A percentile compares a stretch with the other conserved stretches of the same genome.
Evolutionary conservation across 2,888 invertebrate species (phyloP).

Genomic region (Tanaodytes sp.): DNA sequence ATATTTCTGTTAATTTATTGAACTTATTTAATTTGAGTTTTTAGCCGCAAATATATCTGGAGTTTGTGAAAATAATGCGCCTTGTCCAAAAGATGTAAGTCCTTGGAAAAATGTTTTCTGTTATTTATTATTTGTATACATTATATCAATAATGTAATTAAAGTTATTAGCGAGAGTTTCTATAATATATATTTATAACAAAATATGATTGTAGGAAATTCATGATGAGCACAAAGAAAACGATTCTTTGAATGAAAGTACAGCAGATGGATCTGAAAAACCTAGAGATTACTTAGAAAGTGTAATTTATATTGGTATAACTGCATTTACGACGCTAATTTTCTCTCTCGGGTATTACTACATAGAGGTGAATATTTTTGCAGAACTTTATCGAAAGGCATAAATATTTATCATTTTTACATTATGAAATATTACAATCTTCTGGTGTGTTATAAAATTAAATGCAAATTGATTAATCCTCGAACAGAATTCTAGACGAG

Average conservation of each 20-base stretch:
- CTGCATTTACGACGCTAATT: constrained; percentile 81
- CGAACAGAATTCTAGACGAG: constrained; percentile 78
- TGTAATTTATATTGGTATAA: constrained; percentile 78
- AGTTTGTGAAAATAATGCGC: constrained; percentile 37
- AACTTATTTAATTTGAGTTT: too few relatives aligned
- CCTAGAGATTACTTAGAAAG: constrained; percentile 65
- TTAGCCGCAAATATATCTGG: too few relatives aligned
- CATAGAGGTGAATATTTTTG: constrained; percentile 75
- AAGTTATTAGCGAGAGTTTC: not conserved
- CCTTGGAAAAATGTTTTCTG: too few relatives aligned
- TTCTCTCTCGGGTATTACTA: constrained; percentile 86
- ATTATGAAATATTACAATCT: constrained; percentile 10
- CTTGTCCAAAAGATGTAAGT: constrained; percentile 34
- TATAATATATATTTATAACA: not conserved
- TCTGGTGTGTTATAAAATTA: constrained; percentile 14
- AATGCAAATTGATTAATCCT: constrained; percentile 17
- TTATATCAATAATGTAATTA: not conserved
- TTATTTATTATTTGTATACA: too few relatives aligned
- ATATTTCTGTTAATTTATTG: too few relatives aligned
- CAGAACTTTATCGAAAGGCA: too few relatives aligned
- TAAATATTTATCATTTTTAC: constrained; percentile 13
- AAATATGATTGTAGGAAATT: constrained; percentile 25
- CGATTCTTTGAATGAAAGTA: constrained; percentile 53
- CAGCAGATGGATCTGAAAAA: constrained; percentile 53
- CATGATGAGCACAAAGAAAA: constrained; percentile 48